A percentile compares a stretch with the other conserved stretches of the same genome.
phyloP scores from a whole-genome alignment of 1,140 invertebrate genomes.

The Drosophila suzukii region DNA sequence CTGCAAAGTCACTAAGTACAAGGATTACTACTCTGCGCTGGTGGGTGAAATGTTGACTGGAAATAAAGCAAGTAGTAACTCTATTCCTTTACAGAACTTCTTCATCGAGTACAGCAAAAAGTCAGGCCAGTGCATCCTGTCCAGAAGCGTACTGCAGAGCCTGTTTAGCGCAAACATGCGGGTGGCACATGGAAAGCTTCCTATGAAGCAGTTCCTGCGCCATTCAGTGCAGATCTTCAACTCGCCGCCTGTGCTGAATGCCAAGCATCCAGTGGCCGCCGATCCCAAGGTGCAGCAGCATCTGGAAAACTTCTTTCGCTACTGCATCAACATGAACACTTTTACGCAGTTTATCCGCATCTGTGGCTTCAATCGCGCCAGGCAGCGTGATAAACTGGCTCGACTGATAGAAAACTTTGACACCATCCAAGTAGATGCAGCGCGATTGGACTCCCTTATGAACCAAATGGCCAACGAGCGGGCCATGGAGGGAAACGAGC shows the following conservation, averaged over 20 bases:
- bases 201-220: constrained; percentile 92
- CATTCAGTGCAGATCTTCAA: constrained; percentile 95
- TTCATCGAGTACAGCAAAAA: constrained; percentile 96
- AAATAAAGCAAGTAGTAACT: background rate
- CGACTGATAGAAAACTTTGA: constrained; percentile 94
- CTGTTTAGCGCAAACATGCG: constrained; percentile 88
- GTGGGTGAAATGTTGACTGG: constrained; percentile 84
- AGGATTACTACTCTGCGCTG: constrained; percentile 92
- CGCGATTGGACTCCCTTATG: constrained; percentile 94
- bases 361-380: constrained; percentile 96
- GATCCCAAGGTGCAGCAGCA: constrained; percentile 87
- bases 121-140: constrained; percentile 95
- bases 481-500: constrained; percentile 74
- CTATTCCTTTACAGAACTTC: constrained; percentile 90
- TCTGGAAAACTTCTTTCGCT: constrained; percentile 94
- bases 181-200: constrained; percentile 85
- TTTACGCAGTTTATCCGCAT: constrained; percentile 95
- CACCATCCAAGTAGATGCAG: constrained; percentile 96
- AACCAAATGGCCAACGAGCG: constrained; percentile 86
- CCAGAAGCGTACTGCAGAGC: constrained; percentile 95
- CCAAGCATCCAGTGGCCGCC: constrained; percentile 87
- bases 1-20: constrained; percentile 92
- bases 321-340: constrained; percentile 91
- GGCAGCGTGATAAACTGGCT: constrained; percentile 96
- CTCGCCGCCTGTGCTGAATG: constrained; percentile 92